Conservation (phyloP, 2,113 vertebrate genomes). For the Melanotaenia duboulayi region DNA sequence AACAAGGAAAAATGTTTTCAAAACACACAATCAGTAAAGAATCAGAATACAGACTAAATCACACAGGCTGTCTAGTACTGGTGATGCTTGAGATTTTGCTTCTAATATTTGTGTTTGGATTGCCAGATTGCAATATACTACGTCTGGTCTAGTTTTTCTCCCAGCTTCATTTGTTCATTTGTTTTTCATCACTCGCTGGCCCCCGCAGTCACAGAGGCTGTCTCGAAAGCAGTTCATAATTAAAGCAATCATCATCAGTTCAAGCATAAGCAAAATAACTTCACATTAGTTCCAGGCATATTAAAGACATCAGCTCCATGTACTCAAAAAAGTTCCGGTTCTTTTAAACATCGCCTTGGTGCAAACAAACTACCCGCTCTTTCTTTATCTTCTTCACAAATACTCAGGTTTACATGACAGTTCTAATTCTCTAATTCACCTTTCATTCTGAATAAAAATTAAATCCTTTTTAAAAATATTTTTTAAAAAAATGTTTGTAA, state of each 20-base stretch:
- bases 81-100: no score
- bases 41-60: not conserved
- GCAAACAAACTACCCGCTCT: not conserved
- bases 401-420: no score
- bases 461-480: no score
- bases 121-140: slow-evolving; percentile 21
- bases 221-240: not conserved
- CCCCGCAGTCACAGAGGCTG: not conserved
- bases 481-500: no score
- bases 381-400: slow-evolving; percentile 3
- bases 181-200: slow-evolving; percentile 4
- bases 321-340: not conserved
- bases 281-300: not conserved
- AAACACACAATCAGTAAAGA: no score
- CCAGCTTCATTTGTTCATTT: slow-evolving; percentile 14
- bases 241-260: slow-evolving; percentile 17
- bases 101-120: slow-evolving; percentile 11
- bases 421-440: no score
- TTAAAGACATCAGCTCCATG: not conserved
- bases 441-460: no score
- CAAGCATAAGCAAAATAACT: slow-evolving; percentile 2
- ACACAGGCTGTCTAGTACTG: no score
- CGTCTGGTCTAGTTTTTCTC: not conserved
- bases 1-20: no score
- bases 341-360: slow-evolving; percentile 3